phyloP scores from a whole-genome alignment of 1,140 invertebrate genomes.

The Steinernema feltiae region DNA sequence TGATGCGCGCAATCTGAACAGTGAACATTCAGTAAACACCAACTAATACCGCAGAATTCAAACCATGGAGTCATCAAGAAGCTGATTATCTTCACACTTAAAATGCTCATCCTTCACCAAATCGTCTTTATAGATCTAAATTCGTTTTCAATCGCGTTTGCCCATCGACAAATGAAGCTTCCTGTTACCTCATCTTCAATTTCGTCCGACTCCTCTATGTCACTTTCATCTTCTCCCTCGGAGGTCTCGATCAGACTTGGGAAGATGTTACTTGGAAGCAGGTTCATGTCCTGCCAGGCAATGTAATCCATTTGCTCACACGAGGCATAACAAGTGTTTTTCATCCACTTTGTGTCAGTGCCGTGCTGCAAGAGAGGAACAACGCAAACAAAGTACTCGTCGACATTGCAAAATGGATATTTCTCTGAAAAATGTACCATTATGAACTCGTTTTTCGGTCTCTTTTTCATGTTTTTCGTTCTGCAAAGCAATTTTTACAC shows the following conservation, averaged over 20 bases:
- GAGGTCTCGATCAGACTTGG: conserved; percentile 49
- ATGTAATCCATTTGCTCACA: conserved; percentile 55
- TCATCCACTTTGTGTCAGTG: conserved; percentile 31
- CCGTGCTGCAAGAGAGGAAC: conserved; percentile 38
- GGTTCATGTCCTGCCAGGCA: conserved; percentile 57
- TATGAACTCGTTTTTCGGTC: background rate
- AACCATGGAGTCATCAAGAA: conserved; percentile 41
- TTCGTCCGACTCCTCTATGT: conserved; percentile 44
- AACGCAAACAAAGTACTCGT: conserved; percentile 54
- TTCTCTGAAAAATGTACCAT: conserved; percentile 18
- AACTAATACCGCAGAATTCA: background rate
- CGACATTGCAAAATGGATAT: conserved; percentile 44
- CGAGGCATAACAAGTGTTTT: conserved; percentile 39
- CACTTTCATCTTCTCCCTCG: conserved; percentile 46
- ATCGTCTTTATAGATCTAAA: background rate
- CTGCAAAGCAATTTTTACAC: background rate
- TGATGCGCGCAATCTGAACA: conserved; percentile 38
- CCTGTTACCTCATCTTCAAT: conserved; percentile 27
- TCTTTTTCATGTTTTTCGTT: background rate
- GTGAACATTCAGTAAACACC: background rate
- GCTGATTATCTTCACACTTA: conserved; percentile 46
- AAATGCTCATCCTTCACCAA: background rate
- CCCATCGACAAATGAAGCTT: background rate
- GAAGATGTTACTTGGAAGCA: conserved; percentile 48
- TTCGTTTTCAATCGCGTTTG: background rate